Conservation (phyloP, 2,113 vertebrate genomes). For the Mionectes macconnelli region DNA sequence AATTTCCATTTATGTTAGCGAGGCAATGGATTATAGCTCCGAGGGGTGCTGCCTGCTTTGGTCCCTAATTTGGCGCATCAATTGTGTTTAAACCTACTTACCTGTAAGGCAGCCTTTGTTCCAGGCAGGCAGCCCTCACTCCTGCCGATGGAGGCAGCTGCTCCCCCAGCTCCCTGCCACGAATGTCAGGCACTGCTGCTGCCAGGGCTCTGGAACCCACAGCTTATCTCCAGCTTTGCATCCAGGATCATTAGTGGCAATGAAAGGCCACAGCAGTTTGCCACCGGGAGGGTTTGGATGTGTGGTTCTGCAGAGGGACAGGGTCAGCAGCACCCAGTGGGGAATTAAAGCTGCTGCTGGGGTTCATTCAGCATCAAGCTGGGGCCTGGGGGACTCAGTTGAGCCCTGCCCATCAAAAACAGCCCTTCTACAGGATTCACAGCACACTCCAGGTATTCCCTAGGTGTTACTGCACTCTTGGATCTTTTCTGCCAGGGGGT, state of each 20-base stretch:
- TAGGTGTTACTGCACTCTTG: background rate
- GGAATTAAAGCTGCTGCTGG: background rate
- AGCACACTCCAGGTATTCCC: background rate
- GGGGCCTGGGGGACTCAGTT: background rate
- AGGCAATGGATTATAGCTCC: constrained; percentile 27
- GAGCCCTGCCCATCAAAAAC: background rate
- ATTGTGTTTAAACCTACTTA: background rate
- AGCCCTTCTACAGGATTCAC: background rate
- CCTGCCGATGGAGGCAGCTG: background rate
- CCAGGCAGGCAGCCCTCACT: background rate
- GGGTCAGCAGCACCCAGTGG: rapidly evolving
- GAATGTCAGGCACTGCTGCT: background rate
- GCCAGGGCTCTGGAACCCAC: background rate
- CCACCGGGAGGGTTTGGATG: background rate
- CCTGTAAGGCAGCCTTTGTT: background rate
- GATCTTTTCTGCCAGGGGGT: background rate
- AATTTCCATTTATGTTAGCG: constrained; percentile 61
- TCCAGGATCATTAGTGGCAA: rapidly evolving
- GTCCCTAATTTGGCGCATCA: constrained; percentile 19
- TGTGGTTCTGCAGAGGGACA: background rate
- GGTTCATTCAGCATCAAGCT: background rate
- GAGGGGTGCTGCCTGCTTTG: constrained; percentile 33
- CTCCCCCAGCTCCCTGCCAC: background rate
- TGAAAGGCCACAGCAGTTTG: rapidly evolving
- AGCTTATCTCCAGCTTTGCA: background rate